Evolutionary conservation across 2,797 vertebrate species (phyloP).

Genomic region (Sebastes reedi): DNA sequence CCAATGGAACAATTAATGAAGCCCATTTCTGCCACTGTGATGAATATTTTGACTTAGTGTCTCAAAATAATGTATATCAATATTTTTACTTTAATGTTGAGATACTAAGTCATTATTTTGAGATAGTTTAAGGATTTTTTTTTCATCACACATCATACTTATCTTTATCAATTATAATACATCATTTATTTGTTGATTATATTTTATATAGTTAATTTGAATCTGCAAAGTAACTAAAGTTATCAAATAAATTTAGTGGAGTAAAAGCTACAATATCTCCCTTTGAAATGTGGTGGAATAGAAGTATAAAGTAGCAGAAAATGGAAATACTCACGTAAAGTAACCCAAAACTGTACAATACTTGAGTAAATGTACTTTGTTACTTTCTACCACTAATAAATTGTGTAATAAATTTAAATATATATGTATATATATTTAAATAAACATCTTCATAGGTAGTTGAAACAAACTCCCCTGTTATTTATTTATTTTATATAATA

Average conservation of each 20-base stretch:
- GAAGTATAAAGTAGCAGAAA: neutral
- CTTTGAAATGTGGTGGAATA: no score
- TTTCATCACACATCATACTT: no score
- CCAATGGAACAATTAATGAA: neutral
- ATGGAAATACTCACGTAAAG: neutral
- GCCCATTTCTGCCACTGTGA: no score
- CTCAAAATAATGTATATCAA: no score
- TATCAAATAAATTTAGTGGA: neutral
- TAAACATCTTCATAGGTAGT: neutral
- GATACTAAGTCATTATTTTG: no score
- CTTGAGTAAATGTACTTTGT: neutral
- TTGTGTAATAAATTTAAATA: neutral
- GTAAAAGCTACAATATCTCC: neutral
- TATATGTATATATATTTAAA: neutral
- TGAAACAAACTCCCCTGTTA: neutral
- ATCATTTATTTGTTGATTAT: neutral
- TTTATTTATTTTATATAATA: no score
- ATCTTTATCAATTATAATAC: neutral
- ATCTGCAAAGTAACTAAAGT: neutral
- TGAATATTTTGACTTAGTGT: no score
- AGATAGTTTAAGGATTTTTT: no score
- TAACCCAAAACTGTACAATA: neutral
- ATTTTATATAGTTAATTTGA: neutral
- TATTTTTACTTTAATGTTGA: no score
- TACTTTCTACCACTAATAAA: neutral